phyloP scores from a whole-genome alignment of 1,140 invertebrate genomes.

The Ceratitis capitata region DNA sequence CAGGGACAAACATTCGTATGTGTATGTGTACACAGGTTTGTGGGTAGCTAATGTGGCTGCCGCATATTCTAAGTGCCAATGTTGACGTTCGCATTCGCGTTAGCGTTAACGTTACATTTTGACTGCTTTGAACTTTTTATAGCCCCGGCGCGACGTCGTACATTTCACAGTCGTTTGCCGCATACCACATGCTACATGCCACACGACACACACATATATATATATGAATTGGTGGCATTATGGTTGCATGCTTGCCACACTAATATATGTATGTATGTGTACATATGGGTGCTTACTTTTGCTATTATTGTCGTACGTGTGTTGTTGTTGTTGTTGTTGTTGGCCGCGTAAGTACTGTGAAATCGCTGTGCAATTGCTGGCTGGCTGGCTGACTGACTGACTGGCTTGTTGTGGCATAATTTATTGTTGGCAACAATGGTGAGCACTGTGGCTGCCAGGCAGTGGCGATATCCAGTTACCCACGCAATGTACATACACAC shows the following conservation, averaged over 20 bases:
- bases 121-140: constrained; percentile 37
- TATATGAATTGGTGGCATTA: constrained; percentile 26
- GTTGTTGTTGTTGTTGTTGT: neutral
- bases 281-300: neutral
- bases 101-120: constrained; percentile 2
- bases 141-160: neutral
- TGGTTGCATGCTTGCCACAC: constrained; percentile 20
- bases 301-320: neutral
- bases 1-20: neutral
- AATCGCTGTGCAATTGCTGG: constrained; percentile 16
- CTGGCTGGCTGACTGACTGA: no score
- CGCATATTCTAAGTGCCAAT: neutral
- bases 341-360: neutral
- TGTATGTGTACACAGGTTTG: neutral
- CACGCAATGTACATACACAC: neutral
- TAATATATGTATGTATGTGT: no score
- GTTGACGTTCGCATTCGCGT: neutral
- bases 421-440: constrained; percentile 33
- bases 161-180: constrained; percentile 17
- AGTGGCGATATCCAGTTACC: constrained; percentile 32
- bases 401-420: constrained; percentile 36
- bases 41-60: neutral
- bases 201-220: neutral
- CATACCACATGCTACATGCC: neutral
- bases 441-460: neutral